Base-by-base conservation (phyloP, 2,888 invertebrate genomes). In the Sminthurides aquaticus region DNA sequence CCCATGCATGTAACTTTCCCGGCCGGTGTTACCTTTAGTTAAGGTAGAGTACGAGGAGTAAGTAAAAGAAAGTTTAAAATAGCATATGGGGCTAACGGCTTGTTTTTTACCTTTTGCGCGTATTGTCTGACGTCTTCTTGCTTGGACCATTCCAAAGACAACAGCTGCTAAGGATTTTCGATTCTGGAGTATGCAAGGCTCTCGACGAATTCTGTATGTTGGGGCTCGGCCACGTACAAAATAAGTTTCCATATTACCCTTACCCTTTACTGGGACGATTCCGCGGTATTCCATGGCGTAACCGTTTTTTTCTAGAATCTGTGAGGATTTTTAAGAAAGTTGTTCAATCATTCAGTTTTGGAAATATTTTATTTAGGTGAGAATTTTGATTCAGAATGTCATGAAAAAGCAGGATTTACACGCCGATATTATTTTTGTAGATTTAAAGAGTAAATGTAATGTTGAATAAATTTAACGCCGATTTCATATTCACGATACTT, bases 211-310 rank as follows among this genome's bases (percentile, higher is more conserved):
- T 62, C 69, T 73, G 52, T 66, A 64, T 18, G 69, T 62, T 5
- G 83, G 81, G 64, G 85, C 82, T 56, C 85, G 84, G 22, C 88
- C 88, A 59, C 85, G 79, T 61, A 96, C 90, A 81, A 90, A 94
- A 80, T 88, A 94, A n/a, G 95, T 96, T 79, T 91, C 89, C 95
- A 96, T 95, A 72, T 87, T 86, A 0, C 96, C 96, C 79, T 96
- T 96, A 67, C 96, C 96, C 78, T 96, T 96, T 28, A 96, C 95
- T 67, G 88, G 87, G 64, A 96, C 87, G 64, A 86, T 81, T 0
- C 96, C 96, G n/a, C 96, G 85, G 75, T 85, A 82, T 75, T 87
- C 85, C 49, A 89, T 80, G 69, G 84, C 83, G 79, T 88, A 91
- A 1, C 90, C 90, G 67, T 86, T 82, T 1, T 83, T 82, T 71